phyloP scores from a whole-genome alignment of 1,140 invertebrate genomes.

The Anoplolepis gracilipes region DNA sequence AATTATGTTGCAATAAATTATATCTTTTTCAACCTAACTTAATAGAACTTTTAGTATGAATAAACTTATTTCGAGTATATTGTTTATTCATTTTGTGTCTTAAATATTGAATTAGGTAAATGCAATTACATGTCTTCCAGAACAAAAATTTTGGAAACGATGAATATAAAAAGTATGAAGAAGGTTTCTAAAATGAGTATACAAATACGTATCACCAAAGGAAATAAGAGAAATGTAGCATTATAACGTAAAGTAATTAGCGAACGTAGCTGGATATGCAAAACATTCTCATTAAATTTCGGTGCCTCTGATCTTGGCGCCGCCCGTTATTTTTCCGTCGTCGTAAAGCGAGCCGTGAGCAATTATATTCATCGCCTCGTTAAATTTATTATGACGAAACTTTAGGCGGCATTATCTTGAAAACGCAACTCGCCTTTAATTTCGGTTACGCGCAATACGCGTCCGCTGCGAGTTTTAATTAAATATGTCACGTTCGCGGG shows the following conservation, averaged over 20 bases:
- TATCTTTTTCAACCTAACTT: not conserved
- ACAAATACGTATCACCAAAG: not conserved
- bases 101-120: not conserved
- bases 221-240: not conserved
- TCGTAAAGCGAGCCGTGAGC: not conserved
- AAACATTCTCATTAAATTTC: slow-evolving; percentile 53
- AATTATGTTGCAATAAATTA: not conserved
- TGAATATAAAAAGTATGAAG: slow-evolving; percentile 13
- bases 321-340: slow-evolving; percentile 29
- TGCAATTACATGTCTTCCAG: not conserved
- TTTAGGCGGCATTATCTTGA: slow-evolving; percentile 34
- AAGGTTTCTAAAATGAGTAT: not conserved
- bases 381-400: slow-evolving; percentile 65
- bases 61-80: not conserved
- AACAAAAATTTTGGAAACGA: not conserved
- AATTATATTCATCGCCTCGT: slow-evolving; percentile 33
- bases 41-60: not conserved
- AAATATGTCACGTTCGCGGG: slow-evolving; percentile 56
- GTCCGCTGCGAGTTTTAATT: slow-evolving; percentile 64
- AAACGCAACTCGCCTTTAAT: slow-evolving; percentile 27
- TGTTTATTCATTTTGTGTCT: not conserved
- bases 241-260: slow-evolving; percentile 44
- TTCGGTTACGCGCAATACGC: slow-evolving; percentile 43
- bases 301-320: slow-evolving; percentile 29
- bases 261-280: slow-evolving; percentile 6